Base-by-base conservation (phyloP, 2,113 vertebrate species). In the Pholis gunnellus region DNA sequence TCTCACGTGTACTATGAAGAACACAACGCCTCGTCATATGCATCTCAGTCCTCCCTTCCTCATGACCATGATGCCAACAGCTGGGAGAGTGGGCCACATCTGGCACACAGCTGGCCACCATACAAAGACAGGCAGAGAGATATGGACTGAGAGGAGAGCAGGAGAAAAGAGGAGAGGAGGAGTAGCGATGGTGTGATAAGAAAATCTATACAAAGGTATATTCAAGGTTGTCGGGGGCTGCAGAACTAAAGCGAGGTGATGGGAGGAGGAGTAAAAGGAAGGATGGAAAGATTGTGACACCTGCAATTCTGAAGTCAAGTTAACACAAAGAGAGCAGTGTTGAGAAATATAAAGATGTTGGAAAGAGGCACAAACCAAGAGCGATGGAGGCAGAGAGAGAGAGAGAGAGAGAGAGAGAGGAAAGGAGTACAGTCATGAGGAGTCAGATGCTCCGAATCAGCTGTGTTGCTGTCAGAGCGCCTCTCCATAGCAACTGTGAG, bases 391-490 rank as follows among this genome's bases (percentile, higher is more conserved):
- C 9, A 6, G 46, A 48, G 6, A 48, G 46, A 18, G 46, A 17
- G 50, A 76, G 71, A 34, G 9, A 42, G 67, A 67, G 54, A 74
- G 48, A 84, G 65, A 56, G 38, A 77, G 81, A 65, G 36, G 75
- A 70, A 59, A 66, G 84, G 64, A 72, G 73, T 57, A 88, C 75
- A 91, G 87, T 86, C 84, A 84, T 85, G 86, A 82, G 88, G 82
- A 89, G 89, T 90, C 91, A 93, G 86, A 91, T 90, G 87, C 85
- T 91, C 72, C 72, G 68, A 81, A 91, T 92, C 89, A 87, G 92
- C 90, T 82, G 88, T 6, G 10, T 66, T 82, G 79, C 89, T 90
- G 86, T 91, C 92, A 89, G 79, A 82, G 86, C 67, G 44, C 38
- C 68, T 88, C 78, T 29, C 89, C 86, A 93, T 93, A 73, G 88